A percentile compares a stretch with the other conserved stretches of the same genome.
phyloP scores from a whole-genome alignment of 2,113 vertebrate genomes.

The Toxotes jaculatrix region DNA sequence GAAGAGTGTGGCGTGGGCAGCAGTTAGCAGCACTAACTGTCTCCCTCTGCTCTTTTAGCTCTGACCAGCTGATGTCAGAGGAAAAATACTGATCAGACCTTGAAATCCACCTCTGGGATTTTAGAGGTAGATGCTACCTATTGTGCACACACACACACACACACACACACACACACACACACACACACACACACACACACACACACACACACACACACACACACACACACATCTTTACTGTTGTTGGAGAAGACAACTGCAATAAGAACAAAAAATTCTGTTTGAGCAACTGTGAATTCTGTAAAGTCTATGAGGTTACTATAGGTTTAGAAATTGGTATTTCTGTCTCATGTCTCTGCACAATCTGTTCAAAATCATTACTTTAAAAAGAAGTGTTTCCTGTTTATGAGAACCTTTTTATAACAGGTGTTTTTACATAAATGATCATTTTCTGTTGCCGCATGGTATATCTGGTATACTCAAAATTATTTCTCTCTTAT shows the following conservation, averaged over 20 bases:
- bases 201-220: background rate
- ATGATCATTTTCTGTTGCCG: background rate
- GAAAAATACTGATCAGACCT: constrained; percentile 19
- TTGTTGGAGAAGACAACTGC: background rate
- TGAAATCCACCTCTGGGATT: constrained; percentile 1
- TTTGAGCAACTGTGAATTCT: background rate
- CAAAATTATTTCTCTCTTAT: background rate
- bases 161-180: background rate
- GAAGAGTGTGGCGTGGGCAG: constrained; percentile 43
- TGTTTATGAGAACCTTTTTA: background rate
- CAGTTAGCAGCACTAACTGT: constrained; percentile 13
- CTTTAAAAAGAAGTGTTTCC: background rate
- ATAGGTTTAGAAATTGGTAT: background rate
- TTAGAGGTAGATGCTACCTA: background rate
- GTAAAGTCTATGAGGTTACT: background rate
- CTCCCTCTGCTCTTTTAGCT: constrained; percentile 43
- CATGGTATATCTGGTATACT: background rate
- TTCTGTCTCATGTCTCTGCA: background rate
- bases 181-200: background rate
- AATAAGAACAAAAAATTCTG: background rate
- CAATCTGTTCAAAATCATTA: background rate
- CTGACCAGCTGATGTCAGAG: constrained; percentile 21
- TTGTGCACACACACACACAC: background rate
- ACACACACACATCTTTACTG: background rate
- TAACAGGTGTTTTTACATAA: background rate